Base-by-base conservation (phyloP, 2,113 vertebrate genomes). In the Sinocyclocheilus anophthalmus region DNA sequence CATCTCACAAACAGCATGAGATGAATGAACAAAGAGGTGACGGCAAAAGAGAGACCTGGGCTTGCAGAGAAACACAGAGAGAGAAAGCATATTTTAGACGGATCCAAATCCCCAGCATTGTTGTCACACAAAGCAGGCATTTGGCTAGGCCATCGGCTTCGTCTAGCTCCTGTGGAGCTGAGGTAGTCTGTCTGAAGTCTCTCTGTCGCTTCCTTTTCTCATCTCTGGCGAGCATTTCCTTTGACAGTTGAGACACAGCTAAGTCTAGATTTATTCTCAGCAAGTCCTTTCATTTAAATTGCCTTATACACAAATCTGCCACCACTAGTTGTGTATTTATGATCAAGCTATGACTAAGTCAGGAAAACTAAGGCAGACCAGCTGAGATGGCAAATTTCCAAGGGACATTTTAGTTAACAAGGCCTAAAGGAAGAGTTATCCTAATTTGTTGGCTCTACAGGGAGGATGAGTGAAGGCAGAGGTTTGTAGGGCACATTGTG, bases 91-190 rank as follows among this genome's bases (percentile, higher is more conserved):
- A 72, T 88, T 87, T 88, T 42, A 81, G 76, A 76, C 33, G 65
- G 76, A 57, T 59, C 76, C 59, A 61, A 78, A 87, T 84, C 45
- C 39, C 59, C 63, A 61, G 42, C 37, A 83, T 39, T 85, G 85
- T 88, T 83, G 81, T 79, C 81, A 84, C 69, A 86, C 78, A 61
- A 85, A 84, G 39, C 69, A 75, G 67, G 76, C 67, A 57, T 86
- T 83, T 79, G 84, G 85, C 59, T 9, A 42, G 59, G 55, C 81
- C 61, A 33, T 50, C 57, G 73, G 72, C 55, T 42, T 50, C 59
- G 57, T 86, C 83, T 85, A 81, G 84, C 88, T 88, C 85, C 78
- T 39, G 83, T 82, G 48, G 83, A 87, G 75, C 83, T 70, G 45
- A 87, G 84, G 76, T 84, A 81, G 86, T 86, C 78, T 37, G 72